Conservation (phyloP, 1,140 invertebrate species). For the Tetragnatha versicolor region DNA sequence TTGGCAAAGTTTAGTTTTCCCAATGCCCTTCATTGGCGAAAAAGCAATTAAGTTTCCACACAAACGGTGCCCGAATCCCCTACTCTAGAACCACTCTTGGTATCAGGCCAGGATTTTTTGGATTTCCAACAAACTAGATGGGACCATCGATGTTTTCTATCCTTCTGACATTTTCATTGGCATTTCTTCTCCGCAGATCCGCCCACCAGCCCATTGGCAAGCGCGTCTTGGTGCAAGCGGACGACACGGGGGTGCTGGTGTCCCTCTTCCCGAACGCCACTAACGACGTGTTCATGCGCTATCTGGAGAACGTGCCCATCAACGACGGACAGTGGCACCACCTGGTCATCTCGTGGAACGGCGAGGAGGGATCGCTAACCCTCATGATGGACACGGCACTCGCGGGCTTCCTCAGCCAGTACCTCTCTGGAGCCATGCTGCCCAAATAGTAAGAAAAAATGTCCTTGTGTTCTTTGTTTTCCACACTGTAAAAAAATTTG, state of each 20-base stretch:
- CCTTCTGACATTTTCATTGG: no score
- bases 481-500: no score
- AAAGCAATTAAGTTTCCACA: no score
- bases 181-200: conserved; percentile 62
- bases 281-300: conserved; percentile 85
- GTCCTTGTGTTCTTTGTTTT: no score
- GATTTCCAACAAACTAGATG: no score
- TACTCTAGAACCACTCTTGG: no score
- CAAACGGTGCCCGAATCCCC: no score
- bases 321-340: conserved; percentile 98
- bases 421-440: conserved; percentile 61
- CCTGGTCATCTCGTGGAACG: conserved; percentile 91
- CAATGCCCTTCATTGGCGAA: no score
- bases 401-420: conserved; percentile 81
- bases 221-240: conserved; percentile 83
- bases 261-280: conserved; percentile 84
- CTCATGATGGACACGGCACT: conserved; percentile 92
- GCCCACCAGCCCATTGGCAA: conserved; percentile 80
- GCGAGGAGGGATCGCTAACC: conserved; percentile 78
- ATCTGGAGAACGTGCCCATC: conserved; percentile 86
- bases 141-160: no score
- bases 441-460: conserved; percentile 76
- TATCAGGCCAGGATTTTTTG: no score
- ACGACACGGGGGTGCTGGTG: conserved; percentile 87
- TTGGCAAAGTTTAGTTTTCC: no score